phyloP scores from a whole-genome alignment of 2,888 invertebrate genomes.

The Leucania comma region DNA sequence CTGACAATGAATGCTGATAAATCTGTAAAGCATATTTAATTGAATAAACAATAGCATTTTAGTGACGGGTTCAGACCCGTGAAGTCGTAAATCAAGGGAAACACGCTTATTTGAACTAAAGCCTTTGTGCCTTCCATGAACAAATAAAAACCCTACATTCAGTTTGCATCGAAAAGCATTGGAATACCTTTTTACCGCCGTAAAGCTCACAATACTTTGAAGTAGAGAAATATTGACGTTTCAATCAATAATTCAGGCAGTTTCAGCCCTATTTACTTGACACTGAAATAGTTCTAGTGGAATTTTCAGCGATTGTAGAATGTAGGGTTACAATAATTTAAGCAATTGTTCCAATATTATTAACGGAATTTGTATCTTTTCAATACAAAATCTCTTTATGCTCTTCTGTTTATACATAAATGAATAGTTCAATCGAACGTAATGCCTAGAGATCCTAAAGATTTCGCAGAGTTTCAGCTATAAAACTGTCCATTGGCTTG shows the following conservation, averaged over 20 bases:
- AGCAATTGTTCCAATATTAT: not conserved
- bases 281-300: constrained; percentile 2
- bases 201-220: constrained; percentile 23
- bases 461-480: not conserved
- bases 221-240: constrained; percentile 20
- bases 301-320: not conserved
- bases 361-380: not conserved
- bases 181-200: constrained; percentile 44
- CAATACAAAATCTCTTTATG: no score
- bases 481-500: not conserved
- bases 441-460: not conserved
- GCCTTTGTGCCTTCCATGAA: constrained; percentile 64
- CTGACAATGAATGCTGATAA: constrained; percentile 53
- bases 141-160: constrained; percentile 60
- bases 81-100: constrained; percentile 75
- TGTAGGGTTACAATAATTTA: not conserved
- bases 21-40: constrained; percentile 65
- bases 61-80: constrained; percentile 66
- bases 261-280: constrained; percentile 15
- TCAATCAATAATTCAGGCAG: constrained; percentile 29
- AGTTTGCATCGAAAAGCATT: constrained; percentile 47
- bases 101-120: constrained; percentile 67
- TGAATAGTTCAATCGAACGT: no score
- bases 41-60: constrained; percentile 74
- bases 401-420: no score